phyloP scores from a whole-genome alignment of 2,113 vertebrate species.

The Ctenomys sociabilis region DNA sequence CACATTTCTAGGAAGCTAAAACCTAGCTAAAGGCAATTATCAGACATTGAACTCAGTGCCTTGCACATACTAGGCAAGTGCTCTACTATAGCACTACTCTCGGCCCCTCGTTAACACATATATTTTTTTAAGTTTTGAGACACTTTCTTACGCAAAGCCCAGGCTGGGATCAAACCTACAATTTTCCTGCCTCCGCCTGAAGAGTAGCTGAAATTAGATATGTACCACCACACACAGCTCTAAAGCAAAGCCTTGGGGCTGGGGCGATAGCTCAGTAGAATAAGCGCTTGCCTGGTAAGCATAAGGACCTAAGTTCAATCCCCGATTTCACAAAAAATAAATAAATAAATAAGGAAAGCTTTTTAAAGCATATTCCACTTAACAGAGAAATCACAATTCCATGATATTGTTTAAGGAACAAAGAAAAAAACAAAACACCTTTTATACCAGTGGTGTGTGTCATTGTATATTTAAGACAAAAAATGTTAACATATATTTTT shows the following conservation, averaged over 20 bases:
- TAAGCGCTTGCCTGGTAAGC: too few relatives aligned
- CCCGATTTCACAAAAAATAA: too few relatives aligned
- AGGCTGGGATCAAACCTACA: neutral
- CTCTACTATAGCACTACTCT: neutral
- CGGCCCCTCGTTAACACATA: neutral
- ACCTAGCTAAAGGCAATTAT: neutral
- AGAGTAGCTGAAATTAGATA: neutral
- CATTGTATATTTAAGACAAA: neutral
- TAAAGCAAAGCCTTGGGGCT: neutral
- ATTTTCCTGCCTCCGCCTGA: neutral
- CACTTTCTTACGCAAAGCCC: neutral
- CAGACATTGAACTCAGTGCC: neutral
- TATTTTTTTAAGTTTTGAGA: neutral
- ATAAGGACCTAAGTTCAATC: too few relatives aligned
- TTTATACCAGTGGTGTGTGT: neutral
- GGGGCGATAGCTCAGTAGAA: too few relatives aligned
- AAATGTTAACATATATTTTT: neutral
- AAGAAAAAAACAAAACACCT: neutral
- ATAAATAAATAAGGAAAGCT: neutral
- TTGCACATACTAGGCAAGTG: neutral
- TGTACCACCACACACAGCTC: neutral
- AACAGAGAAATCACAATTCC: constrained; percentile 1
- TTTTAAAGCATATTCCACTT: constrained; percentile 45
- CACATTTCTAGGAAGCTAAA: neutral
- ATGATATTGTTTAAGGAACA: constrained; percentile 23